Conservation (phyloP, 2,888 invertebrate genomes). For the Andrena hattorfiana region DNA sequence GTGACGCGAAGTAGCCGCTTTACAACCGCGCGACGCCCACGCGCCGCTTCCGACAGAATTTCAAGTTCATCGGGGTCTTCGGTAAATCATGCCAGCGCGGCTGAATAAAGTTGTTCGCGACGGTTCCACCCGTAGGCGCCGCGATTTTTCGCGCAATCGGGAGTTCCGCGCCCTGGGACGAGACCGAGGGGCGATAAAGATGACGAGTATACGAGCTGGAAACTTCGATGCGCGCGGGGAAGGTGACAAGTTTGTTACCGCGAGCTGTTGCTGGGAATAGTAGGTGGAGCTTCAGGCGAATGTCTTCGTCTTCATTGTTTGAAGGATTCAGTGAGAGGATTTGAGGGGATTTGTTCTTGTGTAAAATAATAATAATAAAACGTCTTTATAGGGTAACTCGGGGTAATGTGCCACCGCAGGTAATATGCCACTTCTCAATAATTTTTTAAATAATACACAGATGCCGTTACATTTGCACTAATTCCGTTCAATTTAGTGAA, state of each 20-base stretch:
- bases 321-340: too few relatives aligned
- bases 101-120: slow-evolving; percentile 47
- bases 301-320: too few relatives aligned
- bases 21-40: slow-evolving; percentile 58
- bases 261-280: neutral
- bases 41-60: slow-evolving; percentile 64
- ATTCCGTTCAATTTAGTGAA: too few relatives aligned
- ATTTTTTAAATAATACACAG: too few relatives aligned
- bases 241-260: neutral
- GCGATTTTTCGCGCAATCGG: slow-evolving; percentile 24
- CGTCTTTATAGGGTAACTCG: too few relatives aligned
- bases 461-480: too few relatives aligned
- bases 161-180: neutral
- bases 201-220: slow-evolving; percentile 15
- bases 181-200: neutral
- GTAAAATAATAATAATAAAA: too few relatives aligned
- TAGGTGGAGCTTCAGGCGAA: too few relatives aligned
- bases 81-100: slow-evolving; percentile 60
- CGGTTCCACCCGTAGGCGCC: slow-evolving; percentile 31
- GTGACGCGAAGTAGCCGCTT: slow-evolving; percentile 69
- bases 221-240: slow-evolving; percentile 13
- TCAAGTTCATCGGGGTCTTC: slow-evolving; percentile 64
- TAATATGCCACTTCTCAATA: too few relatives aligned
- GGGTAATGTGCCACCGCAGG: too few relatives aligned
- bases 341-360: too few relatives aligned